Percentiles rank a stretch among this genome's conserved stretches.
Evolutionary conservation across 2,888 invertebrate genomes (phyloP).

Genomic region (Junonia oenone): DNA sequence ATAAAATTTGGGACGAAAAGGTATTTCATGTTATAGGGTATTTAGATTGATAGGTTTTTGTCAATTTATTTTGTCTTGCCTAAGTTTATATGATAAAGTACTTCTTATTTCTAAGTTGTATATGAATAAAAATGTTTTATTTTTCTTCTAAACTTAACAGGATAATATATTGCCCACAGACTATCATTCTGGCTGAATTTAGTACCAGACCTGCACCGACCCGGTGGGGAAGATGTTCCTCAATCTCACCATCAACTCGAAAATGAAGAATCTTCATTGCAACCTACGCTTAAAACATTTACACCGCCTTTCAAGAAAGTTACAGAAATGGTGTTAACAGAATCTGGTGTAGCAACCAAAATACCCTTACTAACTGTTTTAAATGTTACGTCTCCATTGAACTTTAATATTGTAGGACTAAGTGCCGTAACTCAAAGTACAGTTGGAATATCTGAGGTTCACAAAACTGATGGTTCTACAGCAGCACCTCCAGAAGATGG

Average conservation of each 20-base stretch:
- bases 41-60: no score
- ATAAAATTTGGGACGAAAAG: no score
- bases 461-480: constrained; percentile 68
- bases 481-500: constrained; percentile 88
- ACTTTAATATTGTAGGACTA: constrained; percentile 61
- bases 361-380: constrained; percentile 56
- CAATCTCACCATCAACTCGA: constrained; percentile 91
- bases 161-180: constrained; percentile 54
- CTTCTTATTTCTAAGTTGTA: background rate
- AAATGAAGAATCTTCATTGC: constrained; percentile 82
- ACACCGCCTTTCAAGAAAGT: constrained; percentile 77
- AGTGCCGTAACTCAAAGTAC: constrained; percentile 61
- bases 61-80: no score
- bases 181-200: constrained; percentile 97
- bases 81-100: no score
- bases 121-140: no score
- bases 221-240: constrained; percentile 92
- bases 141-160: background rate
- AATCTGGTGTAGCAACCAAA: constrained; percentile 63
- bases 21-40: no score
- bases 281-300: constrained; percentile 77
- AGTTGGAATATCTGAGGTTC: constrained; percentile 46
- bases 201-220: constrained; percentile 94
- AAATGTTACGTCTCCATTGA: constrained; percentile 66
- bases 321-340: constrained; percentile 68